Base-by-base conservation (phyloP, 2,797 vertebrate genomes). In the Iguana delicatissima region DNA sequence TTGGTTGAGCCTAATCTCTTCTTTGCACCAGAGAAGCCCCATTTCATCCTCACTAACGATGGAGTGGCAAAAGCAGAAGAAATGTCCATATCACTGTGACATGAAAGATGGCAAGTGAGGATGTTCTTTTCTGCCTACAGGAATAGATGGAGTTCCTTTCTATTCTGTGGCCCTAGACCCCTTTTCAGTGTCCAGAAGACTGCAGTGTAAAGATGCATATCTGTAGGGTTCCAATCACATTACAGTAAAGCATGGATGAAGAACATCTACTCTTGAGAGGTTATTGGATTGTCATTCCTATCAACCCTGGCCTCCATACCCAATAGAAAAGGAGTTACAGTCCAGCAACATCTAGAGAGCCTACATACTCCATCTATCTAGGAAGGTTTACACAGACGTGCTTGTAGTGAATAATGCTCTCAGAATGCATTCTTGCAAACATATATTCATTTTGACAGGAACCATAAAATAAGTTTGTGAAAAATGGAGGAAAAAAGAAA, bases 381-480 rank as follows among this genome's bases (percentile, higher is more conserved):
- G 24, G 24, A 57, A n/a, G 6, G n/a, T 42, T 83, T 67, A 16
- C n/a, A 12, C 50, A n/a, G 69, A 26, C 57, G 20, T 12, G 2
- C 77, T 87, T 59, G 6, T 79, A 50, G 73, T 72, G 46, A 84
- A 84, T 42, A 84, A 87, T 69, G 50, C 14, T 79, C 73, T n/a
- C 55, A 3, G 46, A 87, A 32, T 55, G 24, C 69, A 18, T 87
- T 52, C 55, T n/a, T 77, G 50, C 29, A 77, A 91, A 79, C 29
- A 26, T 69, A 57, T 84, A 84, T 91, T 91, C 46, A 67, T 87
- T 57, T 69, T 87, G 85, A 84, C 80, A 91, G 74, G 73, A 77
- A 87, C 85, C 50, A 84, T 91, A 84, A 87, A 84, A 84, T 79
- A 87, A 42, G 29, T 77, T 35, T 84, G 50, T 87, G 80, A 87